Evolutionary conservation across 1,140 invertebrate genomes (phyloP).

Genomic region (Phymastichus coffea): DNA sequence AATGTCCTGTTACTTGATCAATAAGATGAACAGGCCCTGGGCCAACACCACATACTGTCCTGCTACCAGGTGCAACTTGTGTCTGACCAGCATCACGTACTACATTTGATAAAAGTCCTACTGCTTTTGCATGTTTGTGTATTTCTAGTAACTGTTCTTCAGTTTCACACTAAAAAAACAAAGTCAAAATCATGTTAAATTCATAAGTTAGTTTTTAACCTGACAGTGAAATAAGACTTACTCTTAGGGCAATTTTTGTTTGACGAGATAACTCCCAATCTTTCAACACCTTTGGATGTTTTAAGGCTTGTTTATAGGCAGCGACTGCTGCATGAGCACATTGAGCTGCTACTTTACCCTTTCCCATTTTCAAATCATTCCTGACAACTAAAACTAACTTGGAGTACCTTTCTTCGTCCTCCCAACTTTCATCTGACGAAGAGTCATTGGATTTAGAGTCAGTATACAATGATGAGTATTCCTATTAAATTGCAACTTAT

Average conservation of each 20-base stretch:
- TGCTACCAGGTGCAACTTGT: constrained; percentile 81
- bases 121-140: constrained; percentile 65
- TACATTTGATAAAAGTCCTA: constrained; percentile 70
- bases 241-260: constrained; percentile 79
- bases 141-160: constrained; percentile 68
- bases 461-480: not conserved
- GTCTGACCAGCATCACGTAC: constrained; percentile 89
- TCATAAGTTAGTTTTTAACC: not conserved
- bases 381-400: constrained; percentile 86
- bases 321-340: constrained; percentile 87
- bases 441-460: not conserved
- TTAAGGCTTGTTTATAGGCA: constrained; percentile 69
- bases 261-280: constrained; percentile 79
- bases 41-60: constrained; percentile 89
- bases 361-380: constrained; percentile 90
- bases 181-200: no score
- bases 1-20: constrained; percentile 82
- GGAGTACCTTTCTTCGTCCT: constrained; percentile 56
- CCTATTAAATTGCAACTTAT: not conserved
- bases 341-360: constrained; percentile 92
- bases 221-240: constrained; percentile 37
- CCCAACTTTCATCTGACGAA: not conserved
- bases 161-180: constrained; percentile 58
- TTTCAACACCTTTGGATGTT: constrained; percentile 65
- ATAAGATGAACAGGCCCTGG: constrained; percentile 75